Conservation (phyloP, 1,140 invertebrate species). For the Drosophila takahashii region DNA sequence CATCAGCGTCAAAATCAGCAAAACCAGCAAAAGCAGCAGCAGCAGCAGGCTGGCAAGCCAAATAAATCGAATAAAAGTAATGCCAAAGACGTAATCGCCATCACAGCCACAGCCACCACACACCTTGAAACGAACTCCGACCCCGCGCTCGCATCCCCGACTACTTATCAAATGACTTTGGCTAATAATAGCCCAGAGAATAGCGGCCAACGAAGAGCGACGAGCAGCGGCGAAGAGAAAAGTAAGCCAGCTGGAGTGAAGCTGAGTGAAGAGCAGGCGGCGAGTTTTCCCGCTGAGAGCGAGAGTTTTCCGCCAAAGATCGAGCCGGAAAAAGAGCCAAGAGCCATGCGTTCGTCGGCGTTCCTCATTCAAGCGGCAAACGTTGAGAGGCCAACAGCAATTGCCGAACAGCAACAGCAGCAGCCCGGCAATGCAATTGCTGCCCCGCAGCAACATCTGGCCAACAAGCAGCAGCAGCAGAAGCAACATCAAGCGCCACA, state of each 20-base stretch:
- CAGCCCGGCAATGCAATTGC: slow-evolving; percentile 56
- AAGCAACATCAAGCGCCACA: slow-evolving; percentile 40
- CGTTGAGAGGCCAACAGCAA: slow-evolving; percentile 61
- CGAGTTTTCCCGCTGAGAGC: slow-evolving; percentile 21
- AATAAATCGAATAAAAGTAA: slow-evolving; percentile 48
- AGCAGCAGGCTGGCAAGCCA: slow-evolving; percentile 28
- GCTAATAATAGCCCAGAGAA: slow-evolving; percentile 79
- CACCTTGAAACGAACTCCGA: slow-evolving; percentile 84
- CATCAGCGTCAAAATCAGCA: slow-evolving; percentile 69
- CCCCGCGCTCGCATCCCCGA: slow-evolving; percentile 76
- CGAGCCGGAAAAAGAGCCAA: slow-evolving; percentile 18
- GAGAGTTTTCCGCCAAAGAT: slow-evolving; percentile 27
- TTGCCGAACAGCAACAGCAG: slow-evolving; percentile 46
- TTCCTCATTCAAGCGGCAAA: slow-evolving; percentile 76
- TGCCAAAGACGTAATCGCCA: slow-evolving; percentile 65
- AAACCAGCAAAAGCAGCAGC: slow-evolving; percentile 23
- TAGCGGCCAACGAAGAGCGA: slow-evolving; percentile 34
- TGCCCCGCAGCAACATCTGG: slow-evolving; percentile 44
- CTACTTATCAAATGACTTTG: slow-evolving; percentile 84
- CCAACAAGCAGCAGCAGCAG: slow-evolving; percentile 44
- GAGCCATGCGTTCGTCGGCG: slow-evolving; percentile 24
- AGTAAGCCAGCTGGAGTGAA: slow-evolving; percentile 74
- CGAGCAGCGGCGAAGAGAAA: slow-evolving; percentile 15
- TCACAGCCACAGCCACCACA: slow-evolving; percentile 36
- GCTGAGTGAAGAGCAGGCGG: slow-evolving; percentile 9